phyloP scores from a whole-genome alignment of 1,140 invertebrate genomes.

The Meloidogyne floridensis region DNA sequence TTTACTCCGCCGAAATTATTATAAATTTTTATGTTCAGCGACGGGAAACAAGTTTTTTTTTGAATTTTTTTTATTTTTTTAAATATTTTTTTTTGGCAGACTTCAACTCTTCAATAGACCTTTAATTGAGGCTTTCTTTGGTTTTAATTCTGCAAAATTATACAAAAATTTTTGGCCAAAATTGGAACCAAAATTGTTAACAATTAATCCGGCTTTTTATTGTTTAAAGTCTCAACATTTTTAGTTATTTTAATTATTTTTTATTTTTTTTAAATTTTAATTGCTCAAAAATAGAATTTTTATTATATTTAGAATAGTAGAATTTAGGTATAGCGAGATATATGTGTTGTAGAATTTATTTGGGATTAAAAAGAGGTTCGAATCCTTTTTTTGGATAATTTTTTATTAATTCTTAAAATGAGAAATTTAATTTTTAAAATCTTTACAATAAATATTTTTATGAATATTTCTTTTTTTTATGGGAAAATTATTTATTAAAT shows the following conservation, averaged over 20 bases:
- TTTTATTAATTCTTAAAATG: too few species aligned
- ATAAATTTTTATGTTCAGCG: constrained; percentile 52
- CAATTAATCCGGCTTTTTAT: constrained; percentile 23
- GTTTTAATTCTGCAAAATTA: constrained; percentile 8
- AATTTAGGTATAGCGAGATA: too few species aligned
- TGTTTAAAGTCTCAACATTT: neutral
- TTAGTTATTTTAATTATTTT: neutral
- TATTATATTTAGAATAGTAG: too few species aligned
- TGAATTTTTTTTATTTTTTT: neutral
- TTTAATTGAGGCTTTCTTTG: constrained; percentile 15
- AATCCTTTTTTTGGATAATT: too few species aligned
- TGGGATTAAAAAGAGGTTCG: too few species aligned
- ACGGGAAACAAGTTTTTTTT: constrained; percentile 55
- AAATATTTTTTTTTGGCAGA: neutral
- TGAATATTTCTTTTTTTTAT: too few species aligned
- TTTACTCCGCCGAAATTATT: constrained; percentile 55
- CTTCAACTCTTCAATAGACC: constrained; percentile 27
- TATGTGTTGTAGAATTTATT: too few species aligned
- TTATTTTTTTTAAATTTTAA: neutral
- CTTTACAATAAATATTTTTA: too few species aligned
- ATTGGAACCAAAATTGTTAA: constrained; percentile 6
- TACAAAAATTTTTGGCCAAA: constrained; percentile 10
- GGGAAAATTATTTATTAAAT: too few species aligned
- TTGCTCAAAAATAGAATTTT: neutral
- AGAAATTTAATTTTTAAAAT: too few species aligned